Evolutionary conservation across 2,888 invertebrate genomes (phyloP).

Genomic region (Isoperla grammatica): DNA sequence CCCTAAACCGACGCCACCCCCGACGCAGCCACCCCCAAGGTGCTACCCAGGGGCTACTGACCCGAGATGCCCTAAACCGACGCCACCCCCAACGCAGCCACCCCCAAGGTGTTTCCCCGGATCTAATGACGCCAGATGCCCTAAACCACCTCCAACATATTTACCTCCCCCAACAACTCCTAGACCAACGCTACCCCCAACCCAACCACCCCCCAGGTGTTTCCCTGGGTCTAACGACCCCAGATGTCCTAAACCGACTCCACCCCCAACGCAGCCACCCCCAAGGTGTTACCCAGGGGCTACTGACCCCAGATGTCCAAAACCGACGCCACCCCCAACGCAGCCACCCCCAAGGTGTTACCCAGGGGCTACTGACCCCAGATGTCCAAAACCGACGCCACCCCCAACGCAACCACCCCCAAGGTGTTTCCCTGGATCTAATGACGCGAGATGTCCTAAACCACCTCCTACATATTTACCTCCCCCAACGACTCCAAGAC

Average conservation of each 20-base stretch:
- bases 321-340: slow-evolving; percentile 25
- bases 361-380: slow-evolving; percentile 27
- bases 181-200: slow-evolving; percentile 23
- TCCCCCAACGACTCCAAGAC: too few species aligned
- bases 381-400: slow-evolving; percentile 30
- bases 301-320: slow-evolving; percentile 35
- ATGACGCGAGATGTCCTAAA: slow-evolving; percentile 39
- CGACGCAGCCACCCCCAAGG: neutral
- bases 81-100: slow-evolving; percentile 35
- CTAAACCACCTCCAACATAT: slow-evolving; percentile 13
- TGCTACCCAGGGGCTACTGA: slow-evolving; percentile 38
- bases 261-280: slow-evolving; percentile 23
- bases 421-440: slow-evolving; percentile 41
- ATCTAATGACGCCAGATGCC: slow-evolving; percentile 29
- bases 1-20: slow-evolving; percentile 18
- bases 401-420: slow-evolving; percentile 34
- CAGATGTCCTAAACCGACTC: slow-evolving; percentile 4
- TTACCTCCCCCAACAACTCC: neutral
- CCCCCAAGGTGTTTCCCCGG: slow-evolving; percentile 36
- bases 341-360: slow-evolving; percentile 26
- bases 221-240: slow-evolving; percentile 16
- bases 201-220: slow-evolving; percentile 19
- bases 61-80: slow-evolving; percentile 33
- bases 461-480: slow-evolving; percentile 28
- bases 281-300: slow-evolving; percentile 39